These are phyloP conservation scores for Philotrypesis tridentata DNA, from an alignment of 1,140 invertebrate genomes.

Conservation along the genomic window DNA sequence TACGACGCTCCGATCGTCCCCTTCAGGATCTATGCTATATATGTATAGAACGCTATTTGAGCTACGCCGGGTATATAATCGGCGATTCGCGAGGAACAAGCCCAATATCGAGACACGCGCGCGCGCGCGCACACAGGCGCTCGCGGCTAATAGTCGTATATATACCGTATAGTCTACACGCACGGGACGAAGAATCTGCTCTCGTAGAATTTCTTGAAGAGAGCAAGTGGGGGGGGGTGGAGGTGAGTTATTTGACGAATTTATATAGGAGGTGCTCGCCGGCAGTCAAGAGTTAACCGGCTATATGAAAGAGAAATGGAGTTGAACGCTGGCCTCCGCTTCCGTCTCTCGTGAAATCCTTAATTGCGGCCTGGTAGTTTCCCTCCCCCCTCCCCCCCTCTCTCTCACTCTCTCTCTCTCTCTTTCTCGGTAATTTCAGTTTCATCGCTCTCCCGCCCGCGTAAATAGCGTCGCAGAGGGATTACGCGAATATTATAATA, in stretches of 20 bases:
- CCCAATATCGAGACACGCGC: background rate
- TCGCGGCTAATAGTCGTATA: no score
- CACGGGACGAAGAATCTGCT: no score
- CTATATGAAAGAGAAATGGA: slow-evolving; percentile 18
- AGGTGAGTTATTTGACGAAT: slow-evolving; percentile 33
- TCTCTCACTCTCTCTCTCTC: no score
- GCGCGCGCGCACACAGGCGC: no score
- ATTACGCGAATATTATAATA: slow-evolving; percentile 2
- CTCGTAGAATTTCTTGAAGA: no score
- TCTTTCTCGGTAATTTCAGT: background rate
- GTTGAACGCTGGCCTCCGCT: background rate
- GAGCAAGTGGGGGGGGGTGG: no score
- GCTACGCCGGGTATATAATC: no score
- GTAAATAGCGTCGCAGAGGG: background rate
- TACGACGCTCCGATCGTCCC: background rate
- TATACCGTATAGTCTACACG: no score
- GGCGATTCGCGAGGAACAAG: background rate
- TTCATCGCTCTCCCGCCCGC: background rate
- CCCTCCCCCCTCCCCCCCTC: background rate
- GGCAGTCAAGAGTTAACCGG: slow-evolving; percentile 11
- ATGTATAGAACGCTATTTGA: no score
- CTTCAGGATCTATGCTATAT: no score
- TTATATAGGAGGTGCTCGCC: background rate
- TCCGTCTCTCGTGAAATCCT: slow-evolving; percentile 27
- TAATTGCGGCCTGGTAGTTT: slow-evolving; percentile 49